Evolutionary conservation across 2,888 invertebrate species (phyloP).

Genomic region (Parapristionchus giblindavisi): DNA sequence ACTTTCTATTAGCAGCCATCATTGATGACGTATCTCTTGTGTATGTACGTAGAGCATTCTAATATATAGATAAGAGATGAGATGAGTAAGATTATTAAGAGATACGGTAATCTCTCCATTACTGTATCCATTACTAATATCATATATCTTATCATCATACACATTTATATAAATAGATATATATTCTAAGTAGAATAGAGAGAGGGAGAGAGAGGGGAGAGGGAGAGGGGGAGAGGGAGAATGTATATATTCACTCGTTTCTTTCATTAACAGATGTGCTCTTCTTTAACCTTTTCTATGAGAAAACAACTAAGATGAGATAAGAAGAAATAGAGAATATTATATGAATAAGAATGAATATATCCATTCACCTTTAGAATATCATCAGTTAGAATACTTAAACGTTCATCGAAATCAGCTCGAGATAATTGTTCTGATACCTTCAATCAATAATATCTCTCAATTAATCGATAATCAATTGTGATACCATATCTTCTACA

Average conservation of each 20-base stretch:
- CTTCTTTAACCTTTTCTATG: too few species aligned
- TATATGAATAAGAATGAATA: too few species aligned
- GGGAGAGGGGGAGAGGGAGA: too few species aligned
- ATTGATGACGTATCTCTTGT: background rate
- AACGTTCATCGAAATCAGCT: constrained; percentile 8
- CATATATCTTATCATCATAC: too few species aligned
- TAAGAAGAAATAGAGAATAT: too few species aligned
- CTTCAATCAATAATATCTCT: background rate
- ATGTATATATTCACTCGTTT: too few species aligned
- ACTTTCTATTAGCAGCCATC: constrained; percentile 8
- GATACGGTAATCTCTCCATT: background rate
- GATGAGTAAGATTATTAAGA: background rate
- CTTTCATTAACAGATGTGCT: too few species aligned
- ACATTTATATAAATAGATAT: too few species aligned
- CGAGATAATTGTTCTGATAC: background rate
- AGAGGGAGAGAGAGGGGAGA: too few species aligned
- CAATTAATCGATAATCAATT: background rate
- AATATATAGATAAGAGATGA: background rate
- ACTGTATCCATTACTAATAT: background rate
- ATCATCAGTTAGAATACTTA: constrained; percentile 21
- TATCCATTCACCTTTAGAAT: constrained; percentile 21
- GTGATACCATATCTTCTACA: constrained; percentile 25
- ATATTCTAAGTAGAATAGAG: too few species aligned
- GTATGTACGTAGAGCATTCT: constrained; percentile 24
- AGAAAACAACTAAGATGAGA: too few species aligned